Base-by-base conservation (phyloP, 2,888 invertebrate species). In the Clanis bilineata region DNA sequence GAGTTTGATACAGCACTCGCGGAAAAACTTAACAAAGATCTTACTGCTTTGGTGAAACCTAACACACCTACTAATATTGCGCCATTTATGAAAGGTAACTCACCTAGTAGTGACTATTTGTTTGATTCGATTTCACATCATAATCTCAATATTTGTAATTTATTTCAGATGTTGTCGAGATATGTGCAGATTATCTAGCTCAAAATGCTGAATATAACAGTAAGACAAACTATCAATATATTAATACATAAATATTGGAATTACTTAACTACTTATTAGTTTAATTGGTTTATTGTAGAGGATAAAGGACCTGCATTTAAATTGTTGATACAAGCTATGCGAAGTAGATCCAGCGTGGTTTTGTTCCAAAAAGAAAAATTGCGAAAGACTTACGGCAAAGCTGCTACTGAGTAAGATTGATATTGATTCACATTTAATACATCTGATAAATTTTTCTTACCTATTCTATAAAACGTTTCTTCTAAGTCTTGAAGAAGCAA, bases 281-380 rank as follows among this genome's bases (percentile, higher is more conserved):
- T 56, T 59, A 25, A 28, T 54, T 25, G 15, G 15, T 51, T 41
- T 39, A 55, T 76, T 72, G 15, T 70, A 90, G 90, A 88, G 79
- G 79, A 86, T 12, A 90, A 90, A 67, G 88, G 89, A 1, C 82
- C 83, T 10, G 85, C 85, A 4, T 88, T 87, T 62, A 73, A 72
- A 61, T 41, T 80, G 9, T 65, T 90, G 21, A 39, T 85, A 0
- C 72, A 79, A 57, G 61, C 76, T 23, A 79, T 90, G 85, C 78
- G 73, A 12, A 66, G 64, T 1, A 78, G 79, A 61, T 67, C 76
- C 0, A 73, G 71, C 3, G 80, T 79, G 18, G 62, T 62, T 44
- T 70, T 89, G 9, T 87, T 77, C 67, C 61, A 79, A 39, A 82
- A 77, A 59, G 83, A 71, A 9, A 84, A 82, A 63, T 64, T 74